Base-by-base conservation (phyloP, 92 coral and sea anemone species). In the Epizoanthus scotinus region DNA sequence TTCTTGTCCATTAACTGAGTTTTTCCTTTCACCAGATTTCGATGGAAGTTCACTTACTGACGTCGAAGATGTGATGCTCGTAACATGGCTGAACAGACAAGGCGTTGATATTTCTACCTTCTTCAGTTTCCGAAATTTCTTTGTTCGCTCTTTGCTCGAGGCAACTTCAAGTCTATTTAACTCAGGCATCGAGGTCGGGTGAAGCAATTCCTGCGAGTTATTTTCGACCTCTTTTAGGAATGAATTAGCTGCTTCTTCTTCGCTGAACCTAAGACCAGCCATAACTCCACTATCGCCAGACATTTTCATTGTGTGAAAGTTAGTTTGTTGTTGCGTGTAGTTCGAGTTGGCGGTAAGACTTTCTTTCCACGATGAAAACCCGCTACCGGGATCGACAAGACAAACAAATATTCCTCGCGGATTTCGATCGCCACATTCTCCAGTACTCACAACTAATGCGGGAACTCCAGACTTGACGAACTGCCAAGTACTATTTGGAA, bases 61-160 rank as follows among this genome's bases (percentile, higher is more conserved):
- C 27, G 94, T 92, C 1, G 94, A 90, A 20, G 94, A 82, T 9
- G 98, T 95, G n/a, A 95, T 95, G 82, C 97, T 95, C 1, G 99
- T 95, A 10, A 95, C 99, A 84, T 95, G 99, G 57, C 98, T 95
- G 72, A 95, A 95, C 31, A 95, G 89, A 87, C 99, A 95, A 27
- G 99, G 99, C 36, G 93, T 95, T 8, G 99, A 95, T 54, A 95
- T 95, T 84, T 95, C 99, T 42, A 90, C 92, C 80, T 95, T 95
- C 89, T 95, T 95, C 63, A 95, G 88, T 75, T 95, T 95, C 5
- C 94, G 91, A 70, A 92, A 92, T 78, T 95, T 95, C 77, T 89
- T 95, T 9, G 86, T 80, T 27, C 87, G 88, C 70, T 91, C 98
- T 58, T 87, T 89, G 70, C 85, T 78, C 4, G 85, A 83, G 42